Evolutionary conservation across 2,888 invertebrate genomes (phyloP), one percentile per base, ranked within the genome.

Genomic region (Drosophila trichaetosa): DNA sequence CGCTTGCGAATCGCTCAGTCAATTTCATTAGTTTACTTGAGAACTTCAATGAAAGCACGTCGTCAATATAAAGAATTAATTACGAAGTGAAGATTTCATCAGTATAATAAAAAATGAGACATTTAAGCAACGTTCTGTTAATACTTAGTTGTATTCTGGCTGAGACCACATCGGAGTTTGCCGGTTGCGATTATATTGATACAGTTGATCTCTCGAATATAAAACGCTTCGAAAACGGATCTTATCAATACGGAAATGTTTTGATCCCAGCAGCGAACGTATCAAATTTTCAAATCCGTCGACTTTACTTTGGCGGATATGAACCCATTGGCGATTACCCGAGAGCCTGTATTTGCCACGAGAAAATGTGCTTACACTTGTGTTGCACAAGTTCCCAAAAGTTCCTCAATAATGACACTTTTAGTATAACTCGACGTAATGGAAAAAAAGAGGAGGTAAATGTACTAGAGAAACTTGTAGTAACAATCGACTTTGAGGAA

Each of bases 331-430:
- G 38, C 1, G 11, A 38, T 0, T 76, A 84, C 66, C 34, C 51
- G 0, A 76, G 90, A 16, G 91, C 89, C 6, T 91, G 91, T 42
- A 59, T 87, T 2, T 91, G 91, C 58, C 40, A 82, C 16, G 24
- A 91, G 5, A 90, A 83, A 57, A 62, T 84, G 0, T 93, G 93
- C 57, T 69, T 92, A 1, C 80, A 90, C 4, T 76, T 90, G n/a
- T 90, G 91, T 58, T 91, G 90, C 29, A 48, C 70, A 21, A n/a
- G 11, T 21, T 42, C 11, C n/a, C 8, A 38, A 1, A 27, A 36
- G n/a, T 34, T 21, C 0, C 6, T 31, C 0, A 16, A 10, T 2
- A 46, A 69, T n/a, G 11, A 34, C 0, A 42, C 27, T 16, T 10
- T 68, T 5, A 58, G 51, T 51, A 42, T 74, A 2, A 77, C 65